Evolutionary conservation across 2,888 invertebrate species (phyloP).

Genomic region (Biston betularia): DNA sequence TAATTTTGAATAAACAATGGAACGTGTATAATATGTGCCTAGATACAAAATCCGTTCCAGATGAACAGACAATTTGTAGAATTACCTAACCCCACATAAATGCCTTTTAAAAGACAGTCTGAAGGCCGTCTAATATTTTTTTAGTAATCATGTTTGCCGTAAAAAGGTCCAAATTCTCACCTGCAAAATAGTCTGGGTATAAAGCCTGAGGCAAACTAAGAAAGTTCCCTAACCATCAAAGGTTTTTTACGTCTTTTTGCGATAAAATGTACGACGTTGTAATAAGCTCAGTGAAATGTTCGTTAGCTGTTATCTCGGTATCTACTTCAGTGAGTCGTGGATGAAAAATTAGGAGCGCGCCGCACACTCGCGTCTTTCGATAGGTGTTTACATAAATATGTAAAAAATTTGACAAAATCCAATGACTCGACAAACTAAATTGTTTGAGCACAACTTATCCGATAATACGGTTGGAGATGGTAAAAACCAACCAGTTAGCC

Average conservation of each 20-base stretch:
- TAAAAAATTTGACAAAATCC: neutral
- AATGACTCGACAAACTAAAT: neutral
- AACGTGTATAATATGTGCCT: neutral
- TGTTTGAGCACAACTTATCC: neutral
- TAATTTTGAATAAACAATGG: neutral
- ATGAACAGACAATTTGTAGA: neutral
- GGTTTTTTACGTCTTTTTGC: conserved; percentile 35
- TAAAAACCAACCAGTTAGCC: too few relatives aligned
- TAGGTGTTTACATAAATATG: neutral
- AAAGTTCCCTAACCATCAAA: conserved; percentile 41
- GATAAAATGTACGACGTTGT: conserved; percentile 54
- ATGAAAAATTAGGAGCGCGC: conserved; percentile 31
- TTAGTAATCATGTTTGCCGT: conserved; percentile 13
- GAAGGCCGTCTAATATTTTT: conserved; percentile 11
- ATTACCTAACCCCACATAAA: neutral
- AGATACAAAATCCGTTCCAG: neutral
- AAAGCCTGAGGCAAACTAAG: conserved; percentile 32
- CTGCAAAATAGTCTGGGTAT: conserved; percentile 10
- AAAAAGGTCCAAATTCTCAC: conserved; percentile 16
- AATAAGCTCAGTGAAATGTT: conserved; percentile 44
- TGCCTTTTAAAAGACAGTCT: conserved; percentile 9
- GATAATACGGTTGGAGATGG: neutral
- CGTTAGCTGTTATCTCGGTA: conserved; percentile 43
- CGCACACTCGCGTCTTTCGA: conserved; percentile 22
- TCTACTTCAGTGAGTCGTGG: conserved; percentile 38